phyloP scores from a whole-genome alignment of 2,797 vertebrate genomes.

The Calcarius lapponicus region DNA sequence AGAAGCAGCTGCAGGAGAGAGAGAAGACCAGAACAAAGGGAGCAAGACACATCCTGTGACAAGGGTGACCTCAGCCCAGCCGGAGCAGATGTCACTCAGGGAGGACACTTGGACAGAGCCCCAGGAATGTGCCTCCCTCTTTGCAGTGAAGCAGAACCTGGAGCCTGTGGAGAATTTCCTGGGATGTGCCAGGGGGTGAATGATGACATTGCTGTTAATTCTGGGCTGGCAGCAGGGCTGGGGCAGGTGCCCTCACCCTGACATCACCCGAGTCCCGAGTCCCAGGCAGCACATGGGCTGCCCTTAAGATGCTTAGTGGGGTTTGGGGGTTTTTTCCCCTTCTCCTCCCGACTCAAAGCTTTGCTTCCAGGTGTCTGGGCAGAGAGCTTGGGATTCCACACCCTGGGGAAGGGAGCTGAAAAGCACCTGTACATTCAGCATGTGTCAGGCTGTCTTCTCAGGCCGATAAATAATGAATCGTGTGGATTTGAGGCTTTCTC shows the following conservation, averaged over 20 bases:
- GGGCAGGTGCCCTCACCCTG: neutral
- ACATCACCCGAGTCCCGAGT: too few relatives aligned
- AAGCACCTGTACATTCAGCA: neutral
- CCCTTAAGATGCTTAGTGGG: neutral
- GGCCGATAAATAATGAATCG: neutral
- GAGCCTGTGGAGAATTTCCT: rapidly evolving
- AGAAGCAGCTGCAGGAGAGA: slow-evolving; percentile 85
- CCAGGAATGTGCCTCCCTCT: neutral
- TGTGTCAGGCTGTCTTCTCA: neutral
- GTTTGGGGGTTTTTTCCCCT: neutral
- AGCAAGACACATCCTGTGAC: neutral
- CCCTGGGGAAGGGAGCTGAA: neutral
- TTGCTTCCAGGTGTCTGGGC: neutral
- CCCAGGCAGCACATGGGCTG: neutral
- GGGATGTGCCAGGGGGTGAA: neutral
- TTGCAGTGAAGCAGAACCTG: neutral
- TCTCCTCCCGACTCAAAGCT: neutral
- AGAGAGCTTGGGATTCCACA: neutral
- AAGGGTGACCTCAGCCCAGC: neutral
- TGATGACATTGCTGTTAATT: neutral
- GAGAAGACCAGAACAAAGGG: slow-evolving; percentile 78
- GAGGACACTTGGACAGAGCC: neutral
- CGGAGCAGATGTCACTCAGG: neutral
- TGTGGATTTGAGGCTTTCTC: neutral
- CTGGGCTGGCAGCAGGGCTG: neutral